A percentile compares a stretch with the other conserved stretches of the same genome.
These are phyloP conservation scores for Rhea pennata DNA, from an alignment of 2,113 vertebrate genomes.

Conservation along the genomic window DNA sequence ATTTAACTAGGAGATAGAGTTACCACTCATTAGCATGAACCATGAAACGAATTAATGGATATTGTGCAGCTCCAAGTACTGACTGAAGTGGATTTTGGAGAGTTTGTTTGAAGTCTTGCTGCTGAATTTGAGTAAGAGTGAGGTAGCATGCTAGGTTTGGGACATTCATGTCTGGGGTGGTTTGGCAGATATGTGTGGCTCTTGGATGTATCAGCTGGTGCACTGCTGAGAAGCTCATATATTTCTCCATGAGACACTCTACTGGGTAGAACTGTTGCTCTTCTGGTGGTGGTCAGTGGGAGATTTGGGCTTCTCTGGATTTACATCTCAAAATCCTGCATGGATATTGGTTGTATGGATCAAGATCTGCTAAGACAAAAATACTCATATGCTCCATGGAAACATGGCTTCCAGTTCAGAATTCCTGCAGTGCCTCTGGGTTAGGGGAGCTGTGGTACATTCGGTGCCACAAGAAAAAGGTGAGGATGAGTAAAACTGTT, in stretches of 20 bases:
- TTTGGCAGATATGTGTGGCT: neutral
- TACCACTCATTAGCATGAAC: neutral
- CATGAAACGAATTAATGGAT: neutral
- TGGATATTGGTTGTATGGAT: neutral
- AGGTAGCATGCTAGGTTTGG: neutral
- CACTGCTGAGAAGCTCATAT: neutral
- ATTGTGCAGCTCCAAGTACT: neutral
- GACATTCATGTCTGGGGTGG: rapidly evolving
- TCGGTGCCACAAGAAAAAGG: neutral
- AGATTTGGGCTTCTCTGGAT: neutral
- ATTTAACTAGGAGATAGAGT: neutral
- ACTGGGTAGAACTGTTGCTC: neutral
- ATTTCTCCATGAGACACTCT: neutral
- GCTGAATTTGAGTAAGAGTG: neutral
- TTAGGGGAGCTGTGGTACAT: neutral
- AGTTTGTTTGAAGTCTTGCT: neutral
- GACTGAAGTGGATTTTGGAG: neutral
- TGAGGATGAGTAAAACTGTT: neutral
- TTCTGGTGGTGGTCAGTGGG: neutral
- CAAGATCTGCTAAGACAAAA: neutral
- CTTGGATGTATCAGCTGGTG: neutral
- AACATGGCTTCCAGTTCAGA: neutral
- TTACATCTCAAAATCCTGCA: neutral
- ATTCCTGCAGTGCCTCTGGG: neutral
- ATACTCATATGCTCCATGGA: rapidly evolving